phyloP scores from a whole-genome alignment of 2,888 invertebrate genomes.

The Meliscaeva auricollis region DNA sequence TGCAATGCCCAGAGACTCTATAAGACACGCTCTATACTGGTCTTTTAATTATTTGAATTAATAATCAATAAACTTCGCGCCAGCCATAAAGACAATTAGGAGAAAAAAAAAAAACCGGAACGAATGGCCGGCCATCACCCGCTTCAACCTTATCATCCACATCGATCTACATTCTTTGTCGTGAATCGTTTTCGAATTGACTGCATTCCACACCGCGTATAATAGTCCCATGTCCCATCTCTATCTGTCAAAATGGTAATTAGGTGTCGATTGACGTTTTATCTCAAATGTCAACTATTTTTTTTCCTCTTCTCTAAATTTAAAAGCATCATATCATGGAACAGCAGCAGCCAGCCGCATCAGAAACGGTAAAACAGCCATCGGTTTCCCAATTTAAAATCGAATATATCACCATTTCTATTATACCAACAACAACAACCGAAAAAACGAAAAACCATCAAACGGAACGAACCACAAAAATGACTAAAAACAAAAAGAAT shows the following conservation, averaged over 20 bases:
- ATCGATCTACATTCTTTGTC: conserved; percentile 65
- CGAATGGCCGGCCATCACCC: conserved; percentile 64
- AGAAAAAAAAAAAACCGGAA: conserved; percentile 65
- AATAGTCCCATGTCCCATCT: neutral
- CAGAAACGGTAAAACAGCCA: conserved; percentile 11
- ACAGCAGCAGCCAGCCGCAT: conserved; percentile 2
- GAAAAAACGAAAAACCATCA: conserved; percentile 9
- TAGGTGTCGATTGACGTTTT: conserved; percentile 72
- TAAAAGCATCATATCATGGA: neutral
- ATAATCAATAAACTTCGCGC: conserved; percentile 71
- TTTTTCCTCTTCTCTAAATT: conserved; percentile 19
- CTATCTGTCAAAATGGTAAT: conserved; percentile 60
- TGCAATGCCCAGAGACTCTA: no score
- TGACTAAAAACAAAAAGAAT: conserved; percentile 10
- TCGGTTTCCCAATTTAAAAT: conserved; percentile 46
- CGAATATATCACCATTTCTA: conserved; percentile 59
- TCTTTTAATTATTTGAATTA: conserved; percentile 74
- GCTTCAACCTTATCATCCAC: conserved; percentile 25
- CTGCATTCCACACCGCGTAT: conserved; percentile 55
- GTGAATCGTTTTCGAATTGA: conserved; percentile 39
- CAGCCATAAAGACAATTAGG: conserved; percentile 70
- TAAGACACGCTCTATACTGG: no score
- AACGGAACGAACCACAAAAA: neutral
- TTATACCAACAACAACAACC: conserved; percentile 16
- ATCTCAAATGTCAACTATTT: conserved; percentile 61